A percentile compares a stretch with the other conserved stretches of the same genome.
Evolutionary conservation across 2,888 invertebrate species (phyloP).

Genomic region (Tridacna crocea): DNA sequence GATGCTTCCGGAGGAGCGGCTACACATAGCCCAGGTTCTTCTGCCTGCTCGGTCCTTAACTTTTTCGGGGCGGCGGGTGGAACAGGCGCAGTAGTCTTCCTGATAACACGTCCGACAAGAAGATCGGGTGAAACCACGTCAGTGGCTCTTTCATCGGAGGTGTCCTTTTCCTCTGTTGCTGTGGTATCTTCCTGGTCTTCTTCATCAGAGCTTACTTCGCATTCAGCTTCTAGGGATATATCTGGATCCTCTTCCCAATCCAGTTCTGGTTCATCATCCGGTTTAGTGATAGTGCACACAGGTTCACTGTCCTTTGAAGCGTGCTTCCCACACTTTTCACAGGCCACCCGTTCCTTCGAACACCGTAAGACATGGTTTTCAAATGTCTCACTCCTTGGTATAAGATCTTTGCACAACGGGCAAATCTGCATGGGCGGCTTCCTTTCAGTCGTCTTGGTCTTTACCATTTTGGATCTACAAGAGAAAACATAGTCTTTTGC

Average conservation of each 20-base stretch:
- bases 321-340: no score
- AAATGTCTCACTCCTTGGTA: background rate
- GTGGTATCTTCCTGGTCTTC: no score
- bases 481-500: background rate
- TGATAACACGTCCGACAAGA: background rate
- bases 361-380: background rate
- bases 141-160: background rate
- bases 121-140: background rate
- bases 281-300: background rate
- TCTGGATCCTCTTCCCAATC: background rate
- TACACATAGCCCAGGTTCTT: no score
- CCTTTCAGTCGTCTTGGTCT: background rate
- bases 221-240: no score
- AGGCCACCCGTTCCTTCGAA: background rate
- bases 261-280: no score
- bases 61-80: background rate
- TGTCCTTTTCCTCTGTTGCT: background rate
- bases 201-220: no score
- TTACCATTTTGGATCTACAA: background rate
- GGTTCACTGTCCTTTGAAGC: background rate
- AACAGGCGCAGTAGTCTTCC: background rate
- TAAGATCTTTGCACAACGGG: background rate
- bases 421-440: background rate
- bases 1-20: no score
- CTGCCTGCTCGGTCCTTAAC: background rate